A percentile compares a stretch with the other conserved stretches of the same genome.
These are phyloP conservation scores for Mythimna loreyi DNA, from an alignment of 2,888 invertebrate species.

Conservation along the genomic window DNA sequence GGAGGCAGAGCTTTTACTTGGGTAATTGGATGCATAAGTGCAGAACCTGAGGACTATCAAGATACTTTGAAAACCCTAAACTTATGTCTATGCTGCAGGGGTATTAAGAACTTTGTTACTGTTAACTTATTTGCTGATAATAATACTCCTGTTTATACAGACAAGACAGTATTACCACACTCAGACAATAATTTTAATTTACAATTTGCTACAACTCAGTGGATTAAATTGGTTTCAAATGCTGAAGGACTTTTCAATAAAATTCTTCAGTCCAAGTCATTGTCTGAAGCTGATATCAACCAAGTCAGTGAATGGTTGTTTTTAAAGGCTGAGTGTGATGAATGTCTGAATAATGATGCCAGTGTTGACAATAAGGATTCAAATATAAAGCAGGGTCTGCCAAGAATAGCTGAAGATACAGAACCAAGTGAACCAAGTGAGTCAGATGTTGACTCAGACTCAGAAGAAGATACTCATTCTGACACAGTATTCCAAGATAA, in stretches of 20 bases:
- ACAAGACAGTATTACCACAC: constrained; percentile 79
- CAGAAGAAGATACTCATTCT: constrained; percentile 90
- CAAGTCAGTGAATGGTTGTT: constrained; percentile 95
- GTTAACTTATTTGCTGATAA: constrained; percentile 93
- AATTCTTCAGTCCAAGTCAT: constrained; percentile 93
- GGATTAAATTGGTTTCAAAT: constrained; percentile 95
- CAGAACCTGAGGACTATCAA: constrained; percentile 92
- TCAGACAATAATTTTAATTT: constrained; percentile 92
- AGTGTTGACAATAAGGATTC: constrained; percentile 85
- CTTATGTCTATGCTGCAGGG: constrained; percentile 92
- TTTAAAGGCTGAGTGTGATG: constrained; percentile 96
- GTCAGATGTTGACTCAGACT: constrained; percentile 91
- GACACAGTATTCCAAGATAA: constrained; percentile 93
- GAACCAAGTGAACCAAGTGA: constrained; percentile 92
- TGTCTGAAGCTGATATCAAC: constrained; percentile 93
- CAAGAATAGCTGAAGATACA: constrained; percentile 88
- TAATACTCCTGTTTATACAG: constrained; percentile 89
- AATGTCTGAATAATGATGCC: constrained; percentile 93
- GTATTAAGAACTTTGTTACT: constrained; percentile 93
- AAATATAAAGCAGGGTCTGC: constrained; percentile 84
- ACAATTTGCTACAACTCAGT: constrained; percentile 95
- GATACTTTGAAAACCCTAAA: constrained; percentile 93
- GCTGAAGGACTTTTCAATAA: constrained; percentile 96
- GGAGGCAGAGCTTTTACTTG: constrained; percentile 94
- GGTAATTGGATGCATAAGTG: constrained; percentile 94